These are phyloP conservation scores for Lasioglossum morio DNA, from an alignment of 2,888 invertebrate genomes.

Conservation along the genomic window DNA sequence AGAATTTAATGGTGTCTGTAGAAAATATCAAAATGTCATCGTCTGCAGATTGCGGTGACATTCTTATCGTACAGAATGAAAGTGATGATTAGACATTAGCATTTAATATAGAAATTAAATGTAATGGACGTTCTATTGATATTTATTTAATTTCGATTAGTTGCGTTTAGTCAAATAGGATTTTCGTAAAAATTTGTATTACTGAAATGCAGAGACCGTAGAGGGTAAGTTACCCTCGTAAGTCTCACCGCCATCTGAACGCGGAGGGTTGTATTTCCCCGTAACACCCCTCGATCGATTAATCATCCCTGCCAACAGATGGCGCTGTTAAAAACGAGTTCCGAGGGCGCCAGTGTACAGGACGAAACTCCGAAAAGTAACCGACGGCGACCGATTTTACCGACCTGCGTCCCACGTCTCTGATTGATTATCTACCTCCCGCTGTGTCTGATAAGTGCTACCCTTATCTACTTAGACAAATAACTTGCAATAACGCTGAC, in stretches of 20 bases:
- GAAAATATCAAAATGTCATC: no score
- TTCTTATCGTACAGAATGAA: no score
- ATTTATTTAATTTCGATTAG: not conserved
- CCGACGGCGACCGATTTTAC: constrained; percentile 70
- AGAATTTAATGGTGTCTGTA: not conserved
- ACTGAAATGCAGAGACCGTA: not conserved
- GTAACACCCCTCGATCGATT: constrained; percentile 63
- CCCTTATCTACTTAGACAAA: constrained; percentile 20
- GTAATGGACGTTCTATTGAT: not conserved
- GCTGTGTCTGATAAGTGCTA: constrained; percentile 9
- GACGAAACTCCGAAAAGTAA: constrained; percentile 37
- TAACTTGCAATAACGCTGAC: not conserved
- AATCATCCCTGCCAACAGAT: constrained; percentile 62
- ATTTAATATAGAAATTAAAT: not conserved
- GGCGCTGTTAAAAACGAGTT: constrained; percentile 63
- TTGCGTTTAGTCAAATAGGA: not conserved
- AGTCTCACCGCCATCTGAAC: constrained; percentile 69
- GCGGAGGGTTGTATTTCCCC: constrained; percentile 55
- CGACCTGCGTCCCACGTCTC: constrained; percentile 47
- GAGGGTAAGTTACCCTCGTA: constrained; percentile 1
- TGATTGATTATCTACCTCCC: constrained; percentile 20
- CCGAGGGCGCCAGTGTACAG: constrained; percentile 29
- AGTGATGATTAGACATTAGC: no score
- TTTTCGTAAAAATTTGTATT: not conserved
- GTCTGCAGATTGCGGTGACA: no score